These are phyloP conservation scores for Lytechinus variegatus DNA, from an alignment of 35 echinoderm and acorn worm species.

Conservation along the genomic window DNA sequence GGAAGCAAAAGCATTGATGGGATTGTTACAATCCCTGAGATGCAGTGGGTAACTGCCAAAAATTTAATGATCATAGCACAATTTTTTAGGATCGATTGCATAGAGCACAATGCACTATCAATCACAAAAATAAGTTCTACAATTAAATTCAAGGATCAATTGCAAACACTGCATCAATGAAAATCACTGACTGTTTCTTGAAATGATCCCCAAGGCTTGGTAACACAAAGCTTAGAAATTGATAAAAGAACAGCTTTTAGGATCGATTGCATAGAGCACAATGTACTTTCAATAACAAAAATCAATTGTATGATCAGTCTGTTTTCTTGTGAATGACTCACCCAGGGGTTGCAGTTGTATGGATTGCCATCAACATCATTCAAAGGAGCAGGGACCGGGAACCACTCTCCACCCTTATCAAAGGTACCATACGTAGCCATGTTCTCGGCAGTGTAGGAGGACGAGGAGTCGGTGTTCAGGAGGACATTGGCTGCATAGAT, in stretches of 20 bases:
- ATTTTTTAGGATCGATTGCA: not conserved
- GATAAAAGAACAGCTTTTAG: no score
- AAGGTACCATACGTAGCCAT: constrained; percentile 79
- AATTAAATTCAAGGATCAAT: no score
- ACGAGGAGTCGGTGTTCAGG: constrained; percentile 13
- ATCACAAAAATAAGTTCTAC: no score
- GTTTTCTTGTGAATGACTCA: not conserved
- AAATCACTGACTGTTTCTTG: no score
- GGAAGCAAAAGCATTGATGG: not conserved
- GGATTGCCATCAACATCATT: constrained; percentile 29
- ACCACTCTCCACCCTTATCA: constrained; percentile 96
- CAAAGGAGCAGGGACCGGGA: constrained; percentile 41
- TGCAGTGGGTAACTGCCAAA: not conserved
- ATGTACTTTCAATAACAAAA: no score
- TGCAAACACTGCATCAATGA: no score
- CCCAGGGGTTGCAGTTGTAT: not conserved
- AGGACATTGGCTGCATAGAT: constrained; percentile 83
- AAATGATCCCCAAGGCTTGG: no score
- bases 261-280: no score
- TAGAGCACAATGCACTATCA: no score
- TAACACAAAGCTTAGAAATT: no score
- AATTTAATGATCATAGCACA: not conserved
- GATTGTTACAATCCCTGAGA: not conserved
- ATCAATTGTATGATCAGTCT: no score
- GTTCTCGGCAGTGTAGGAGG: constrained; percentile 63